Percentiles rank a stretch among this genome's conserved stretches.
These are phyloP conservation scores for Mus spicilegus DNA, from an alignment of 2,113 vertebrate species.

Conservation along the genomic window DNA sequence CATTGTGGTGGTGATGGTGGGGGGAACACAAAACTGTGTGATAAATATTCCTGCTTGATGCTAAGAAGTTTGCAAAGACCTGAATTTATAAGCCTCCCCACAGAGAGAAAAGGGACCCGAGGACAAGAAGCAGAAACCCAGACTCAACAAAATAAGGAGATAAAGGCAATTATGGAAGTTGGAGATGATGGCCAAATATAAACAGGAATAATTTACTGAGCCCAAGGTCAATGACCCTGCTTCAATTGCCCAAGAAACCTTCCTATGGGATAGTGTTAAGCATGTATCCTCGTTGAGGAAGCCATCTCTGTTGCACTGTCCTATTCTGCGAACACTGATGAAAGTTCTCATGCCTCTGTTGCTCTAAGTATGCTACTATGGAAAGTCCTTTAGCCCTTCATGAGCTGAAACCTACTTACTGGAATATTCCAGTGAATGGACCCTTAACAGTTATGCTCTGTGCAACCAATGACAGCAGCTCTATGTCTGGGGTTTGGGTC, in stretches of 20 bases:
- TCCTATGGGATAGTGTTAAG: neutral
- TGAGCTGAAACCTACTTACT: neutral
- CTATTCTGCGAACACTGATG: neutral
- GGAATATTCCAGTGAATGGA: neutral
- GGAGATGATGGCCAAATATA: neutral
- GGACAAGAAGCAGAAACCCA: neutral
- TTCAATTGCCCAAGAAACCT: neutral
- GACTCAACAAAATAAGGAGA: neutral
- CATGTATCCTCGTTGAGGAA: neutral
- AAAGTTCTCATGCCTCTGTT: neutral
- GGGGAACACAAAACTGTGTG: neutral
- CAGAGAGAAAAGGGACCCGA: neutral
- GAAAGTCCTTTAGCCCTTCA: neutral
- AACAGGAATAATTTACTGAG: neutral
- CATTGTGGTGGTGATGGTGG: too few species aligned
- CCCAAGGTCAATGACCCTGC: too few species aligned
- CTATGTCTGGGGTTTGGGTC: neutral
- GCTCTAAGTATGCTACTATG: neutral
- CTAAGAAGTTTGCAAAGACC: neutral
- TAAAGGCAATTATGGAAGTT: neutral
- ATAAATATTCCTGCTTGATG: neutral
- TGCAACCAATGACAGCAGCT: neutral
- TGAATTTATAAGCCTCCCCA: neutral
- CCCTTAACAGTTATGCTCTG: neutral
- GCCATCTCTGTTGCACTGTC: neutral